Conservation (phyloP, 1,140 invertebrate species). For the Orchesella cincta region DNA sequence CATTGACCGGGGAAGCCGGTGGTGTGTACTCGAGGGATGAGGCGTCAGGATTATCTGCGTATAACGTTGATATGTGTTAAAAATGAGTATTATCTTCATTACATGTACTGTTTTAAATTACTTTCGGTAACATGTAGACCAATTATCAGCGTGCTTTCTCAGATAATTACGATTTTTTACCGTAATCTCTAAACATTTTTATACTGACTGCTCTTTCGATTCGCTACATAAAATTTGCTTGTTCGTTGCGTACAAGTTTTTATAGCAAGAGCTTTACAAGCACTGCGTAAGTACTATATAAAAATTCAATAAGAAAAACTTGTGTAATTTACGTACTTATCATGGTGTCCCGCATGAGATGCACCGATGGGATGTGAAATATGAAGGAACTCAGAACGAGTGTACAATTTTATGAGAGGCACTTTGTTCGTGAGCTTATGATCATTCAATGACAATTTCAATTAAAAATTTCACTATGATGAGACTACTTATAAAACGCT, state of each 20-base stretch:
- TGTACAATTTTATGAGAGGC: too few relatives aligned
- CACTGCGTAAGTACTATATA: background rate
- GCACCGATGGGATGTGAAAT: too few relatives aligned
- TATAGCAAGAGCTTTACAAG: background rate
- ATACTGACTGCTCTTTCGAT: background rate
- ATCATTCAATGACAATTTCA: too few relatives aligned
- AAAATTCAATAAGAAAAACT: background rate
- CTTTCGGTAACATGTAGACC: background rate
- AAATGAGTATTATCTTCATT: too few relatives aligned
- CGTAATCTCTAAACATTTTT: background rate
- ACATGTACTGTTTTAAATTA: too few relatives aligned
- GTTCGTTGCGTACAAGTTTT: too few relatives aligned
- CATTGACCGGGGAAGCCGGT: conserved; percentile 42
- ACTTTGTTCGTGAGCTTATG: too few relatives aligned
- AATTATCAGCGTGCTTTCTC: background rate
- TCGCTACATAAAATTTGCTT: background rate
- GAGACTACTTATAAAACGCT: too few relatives aligned
- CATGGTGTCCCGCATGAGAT: too few relatives aligned
- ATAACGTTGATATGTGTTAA: background rate
- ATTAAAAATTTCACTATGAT: too few relatives aligned
- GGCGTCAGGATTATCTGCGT: conserved; percentile 23
- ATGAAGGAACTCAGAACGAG: too few relatives aligned
- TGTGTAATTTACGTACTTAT: too few relatives aligned
- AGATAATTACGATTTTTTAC: background rate
- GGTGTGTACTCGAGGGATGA: conserved; percentile 41